Evolutionary conservation across 53 echinoderm and acorn worm species (phyloP).

Genomic region (Crossaster papposus): DNA sequence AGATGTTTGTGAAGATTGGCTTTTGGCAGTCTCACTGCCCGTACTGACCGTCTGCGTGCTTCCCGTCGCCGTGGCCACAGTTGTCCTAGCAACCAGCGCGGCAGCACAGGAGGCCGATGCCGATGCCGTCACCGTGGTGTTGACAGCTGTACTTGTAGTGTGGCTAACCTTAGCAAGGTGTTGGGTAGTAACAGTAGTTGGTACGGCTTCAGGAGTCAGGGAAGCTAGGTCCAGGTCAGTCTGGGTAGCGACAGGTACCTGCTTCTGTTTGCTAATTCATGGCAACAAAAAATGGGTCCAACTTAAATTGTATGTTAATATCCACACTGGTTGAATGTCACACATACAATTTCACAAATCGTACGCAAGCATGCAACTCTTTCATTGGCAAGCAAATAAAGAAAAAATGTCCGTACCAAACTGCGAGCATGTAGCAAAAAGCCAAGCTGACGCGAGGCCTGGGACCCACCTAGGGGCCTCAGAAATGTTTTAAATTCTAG

Average conservation of each 20-base stretch:
- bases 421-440: too few relatives aligned
- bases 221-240: slow-evolving; percentile 79
- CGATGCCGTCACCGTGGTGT: slow-evolving; percentile 46
- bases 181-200: slow-evolving; percentile 35
- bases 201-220: slow-evolving; percentile 51
- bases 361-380: too few relatives aligned
- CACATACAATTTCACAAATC: too few relatives aligned
- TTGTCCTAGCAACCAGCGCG: slow-evolving; percentile 63
- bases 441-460: too few relatives aligned
- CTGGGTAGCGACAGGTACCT: slow-evolving; percentile 76
- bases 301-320: not conserved
- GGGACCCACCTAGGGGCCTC: too few relatives aligned
- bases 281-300: not conserved
- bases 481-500: too few relatives aligned
- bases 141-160: slow-evolving; percentile 52
- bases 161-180: slow-evolving; percentile 56
- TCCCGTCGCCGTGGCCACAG: slow-evolving; percentile 59
- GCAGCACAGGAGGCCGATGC: slow-evolving; percentile 46
- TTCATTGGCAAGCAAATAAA: too few relatives aligned
- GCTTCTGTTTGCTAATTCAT: slow-evolving; percentile 63
- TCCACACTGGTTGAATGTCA: too few relatives aligned
- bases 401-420: too few relatives aligned
- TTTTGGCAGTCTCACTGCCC: slow-evolving; percentile 58
- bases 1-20: slow-evolving; percentile 72
- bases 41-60: slow-evolving; percentile 74